Evolutionary conservation across 2,797 vertebrate genomes (phyloP).

Genomic region (Catamblyrhynchus diadema): DNA sequence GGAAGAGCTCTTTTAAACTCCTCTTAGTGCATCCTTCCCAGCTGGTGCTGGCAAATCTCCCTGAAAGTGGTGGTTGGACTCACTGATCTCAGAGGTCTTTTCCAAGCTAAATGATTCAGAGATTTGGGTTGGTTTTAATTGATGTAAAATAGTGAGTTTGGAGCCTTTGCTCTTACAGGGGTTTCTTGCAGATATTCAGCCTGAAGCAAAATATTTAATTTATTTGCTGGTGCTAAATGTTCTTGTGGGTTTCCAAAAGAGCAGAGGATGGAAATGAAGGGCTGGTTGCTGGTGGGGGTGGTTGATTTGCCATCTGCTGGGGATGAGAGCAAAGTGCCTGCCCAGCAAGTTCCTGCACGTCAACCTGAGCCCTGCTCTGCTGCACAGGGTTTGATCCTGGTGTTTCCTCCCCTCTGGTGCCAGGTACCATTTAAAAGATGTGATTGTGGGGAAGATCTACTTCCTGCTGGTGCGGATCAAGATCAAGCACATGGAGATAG

Average conservation of each 20-base stretch:
- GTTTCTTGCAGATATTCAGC: neutral
- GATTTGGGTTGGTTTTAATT: neutral
- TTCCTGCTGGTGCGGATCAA: conserved; percentile 98
- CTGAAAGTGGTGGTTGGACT: neutral
- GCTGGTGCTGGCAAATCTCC: neutral
- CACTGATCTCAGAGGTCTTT: neutral
- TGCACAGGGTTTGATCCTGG: neutral
- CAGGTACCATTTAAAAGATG: conserved; percentile 97
- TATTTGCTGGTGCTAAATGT: neutral
- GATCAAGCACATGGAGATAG: conserved; percentile 99
- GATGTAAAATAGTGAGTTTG: neutral
- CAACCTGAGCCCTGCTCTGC: neutral
- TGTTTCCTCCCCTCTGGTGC: neutral
- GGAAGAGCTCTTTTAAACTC: neutral
- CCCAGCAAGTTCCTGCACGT: neutral
- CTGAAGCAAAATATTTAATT: neutral
- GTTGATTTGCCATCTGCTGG: neutral
- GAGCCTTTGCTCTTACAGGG: neutral
- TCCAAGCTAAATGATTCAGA: neutral
- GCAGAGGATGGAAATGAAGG: neutral
- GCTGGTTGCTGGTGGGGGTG: neutral
- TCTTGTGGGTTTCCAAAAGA: neutral
- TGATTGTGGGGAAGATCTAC: conserved; percentile 98
- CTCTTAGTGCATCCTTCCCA: neutral
- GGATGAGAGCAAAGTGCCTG: neutral